Conservation (phyloP, 2,797 vertebrate genomes). For the Phataginus tetradactyla region DNA sequence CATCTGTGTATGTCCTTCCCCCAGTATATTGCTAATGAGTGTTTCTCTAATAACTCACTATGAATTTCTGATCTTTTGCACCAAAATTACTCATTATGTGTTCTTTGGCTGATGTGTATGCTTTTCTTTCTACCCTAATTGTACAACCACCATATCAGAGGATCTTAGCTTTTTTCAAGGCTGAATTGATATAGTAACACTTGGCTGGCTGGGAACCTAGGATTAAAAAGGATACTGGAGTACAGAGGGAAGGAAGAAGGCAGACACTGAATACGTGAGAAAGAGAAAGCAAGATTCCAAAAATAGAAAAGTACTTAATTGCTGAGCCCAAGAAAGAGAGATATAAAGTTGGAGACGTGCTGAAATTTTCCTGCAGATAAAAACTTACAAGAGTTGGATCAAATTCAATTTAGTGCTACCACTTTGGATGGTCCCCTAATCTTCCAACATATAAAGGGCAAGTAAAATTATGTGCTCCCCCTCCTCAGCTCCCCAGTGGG, state of each 20-base stretch:
- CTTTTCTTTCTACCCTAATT: neutral
- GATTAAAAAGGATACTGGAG: too few relatives aligned
- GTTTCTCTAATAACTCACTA: neutral
- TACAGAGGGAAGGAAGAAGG: too few relatives aligned
- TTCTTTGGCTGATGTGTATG: neutral
- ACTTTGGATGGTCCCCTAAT: conserved; percentile 86
- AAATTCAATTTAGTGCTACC: conserved; percentile 83
- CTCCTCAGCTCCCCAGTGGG: conserved; percentile 61
- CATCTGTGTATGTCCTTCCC: neutral
- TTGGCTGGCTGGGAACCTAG: neutral
- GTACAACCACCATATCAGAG: neutral
- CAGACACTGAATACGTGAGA: conserved; percentile 53
- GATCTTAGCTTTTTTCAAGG: neutral
- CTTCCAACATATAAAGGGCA: conserved; percentile 81
- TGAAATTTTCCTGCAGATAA: conserved; percentile 78
- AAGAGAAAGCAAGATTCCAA: conserved; percentile 62
- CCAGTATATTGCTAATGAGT: neutral
- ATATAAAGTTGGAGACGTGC: conserved; percentile 64
- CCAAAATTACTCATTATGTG: too few relatives aligned
- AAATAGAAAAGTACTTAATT: rapidly evolving
- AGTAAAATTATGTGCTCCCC: conserved; percentile 57
- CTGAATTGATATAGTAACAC: neutral
- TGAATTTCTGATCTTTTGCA: neutral
- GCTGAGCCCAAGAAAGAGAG: neutral
- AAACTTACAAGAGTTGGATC: conserved; percentile 72